These are phyloP conservation scores for Apocrypta bakeri DNA, from an alignment of 1,140 invertebrate genomes.

Conservation along the genomic window DNA sequence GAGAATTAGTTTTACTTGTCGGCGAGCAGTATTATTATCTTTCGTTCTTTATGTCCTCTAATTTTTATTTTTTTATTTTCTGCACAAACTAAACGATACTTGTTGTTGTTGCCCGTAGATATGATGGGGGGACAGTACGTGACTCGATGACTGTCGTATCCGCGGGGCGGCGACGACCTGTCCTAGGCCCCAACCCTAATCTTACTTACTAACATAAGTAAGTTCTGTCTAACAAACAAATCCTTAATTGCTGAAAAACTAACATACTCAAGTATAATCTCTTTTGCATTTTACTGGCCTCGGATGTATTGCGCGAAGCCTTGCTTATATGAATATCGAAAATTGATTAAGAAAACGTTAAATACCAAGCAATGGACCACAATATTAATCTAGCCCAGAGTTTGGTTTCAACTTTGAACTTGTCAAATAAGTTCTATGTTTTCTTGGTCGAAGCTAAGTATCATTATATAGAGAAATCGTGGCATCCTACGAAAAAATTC, in stretches of 20 bases:
- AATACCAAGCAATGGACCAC: constrained; percentile 43
- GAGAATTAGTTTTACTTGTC: constrained; percentile 31
- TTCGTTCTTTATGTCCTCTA: constrained; percentile 26
- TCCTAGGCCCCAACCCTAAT: constrained; percentile 76
- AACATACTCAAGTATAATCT: constrained; percentile 60
- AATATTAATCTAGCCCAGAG: constrained; percentile 26
- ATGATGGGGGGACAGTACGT: constrained; percentile 76
- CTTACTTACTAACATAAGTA: constrained; percentile 77
- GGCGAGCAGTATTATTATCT: constrained; percentile 27
- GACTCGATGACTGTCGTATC: constrained; percentile 76
- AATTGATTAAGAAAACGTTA: constrained; percentile 42
- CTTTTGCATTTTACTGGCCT: constrained; percentile 65
- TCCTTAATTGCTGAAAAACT: constrained; percentile 57
- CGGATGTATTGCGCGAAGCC: constrained; percentile 71
- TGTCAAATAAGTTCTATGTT: constrained; percentile 18
- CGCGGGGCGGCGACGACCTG: constrained; percentile 75
- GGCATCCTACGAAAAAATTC: not conserved
- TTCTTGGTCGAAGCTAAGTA: not conserved
- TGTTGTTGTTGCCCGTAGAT: constrained; percentile 75
- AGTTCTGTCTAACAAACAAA: constrained; percentile 75
- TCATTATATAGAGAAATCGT: constrained; percentile 11
- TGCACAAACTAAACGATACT: constrained; percentile 74
- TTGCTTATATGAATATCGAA: constrained; percentile 68
- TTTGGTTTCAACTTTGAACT: constrained; percentile 40
- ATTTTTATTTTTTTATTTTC: constrained; percentile 68